These are phyloP conservation scores for Neogobius melanostomus DNA, from an alignment of 2,113 vertebrate genomes.

Conservation along the genomic window DNA sequence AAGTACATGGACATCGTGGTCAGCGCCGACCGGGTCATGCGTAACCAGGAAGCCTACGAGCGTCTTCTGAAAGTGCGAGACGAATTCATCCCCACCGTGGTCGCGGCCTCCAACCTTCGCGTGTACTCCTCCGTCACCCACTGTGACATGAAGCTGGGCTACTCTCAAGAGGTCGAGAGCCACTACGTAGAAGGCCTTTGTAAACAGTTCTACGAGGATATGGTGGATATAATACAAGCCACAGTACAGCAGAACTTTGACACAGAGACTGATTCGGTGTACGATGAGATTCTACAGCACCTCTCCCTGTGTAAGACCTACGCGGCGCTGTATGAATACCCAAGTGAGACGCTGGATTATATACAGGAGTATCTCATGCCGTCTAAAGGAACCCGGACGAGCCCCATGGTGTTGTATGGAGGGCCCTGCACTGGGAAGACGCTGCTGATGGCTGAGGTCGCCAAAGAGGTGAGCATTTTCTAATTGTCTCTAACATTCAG, in stretches of 20 bases:
- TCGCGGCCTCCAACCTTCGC: slow-evolving; percentile 92
- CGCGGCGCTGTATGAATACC: slow-evolving; percentile 88
- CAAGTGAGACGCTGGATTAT: slow-evolving; percentile 87
- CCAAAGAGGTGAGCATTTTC: slow-evolving; percentile 85
- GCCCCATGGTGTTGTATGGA: slow-evolving; percentile 90
- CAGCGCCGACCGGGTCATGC: slow-evolving; percentile 79
- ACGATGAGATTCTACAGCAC: slow-evolving; percentile 95
- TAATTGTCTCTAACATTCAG: no score
- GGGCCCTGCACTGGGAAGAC: slow-evolving; percentile 98
- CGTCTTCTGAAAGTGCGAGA: slow-evolving; percentile 93
- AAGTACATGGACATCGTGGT: slow-evolving; percentile 92
- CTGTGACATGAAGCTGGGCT: slow-evolving; percentile 97
- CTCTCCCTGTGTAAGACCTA: slow-evolving; percentile 91
- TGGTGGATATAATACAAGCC: slow-evolving; percentile 98
- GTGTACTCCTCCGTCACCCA: slow-evolving; percentile 97
- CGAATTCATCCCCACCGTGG: slow-evolving; percentile 95
- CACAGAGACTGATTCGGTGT: slow-evolving; percentile 88
- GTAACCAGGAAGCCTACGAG: slow-evolving; percentile 93
- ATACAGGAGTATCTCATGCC: slow-evolving; percentile 90
- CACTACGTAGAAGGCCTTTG: slow-evolving; percentile 97
- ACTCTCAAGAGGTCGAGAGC: slow-evolving; percentile 95
- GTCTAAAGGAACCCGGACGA: slow-evolving; percentile 85
- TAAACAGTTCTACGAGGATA: slow-evolving; percentile 99
- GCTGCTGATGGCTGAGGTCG: slow-evolving; percentile 89
- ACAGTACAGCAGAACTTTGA: slow-evolving; percentile 98